Base-by-base conservation (phyloP, 2,888 invertebrate genomes). In the Drosophila basisetae region DNA sequence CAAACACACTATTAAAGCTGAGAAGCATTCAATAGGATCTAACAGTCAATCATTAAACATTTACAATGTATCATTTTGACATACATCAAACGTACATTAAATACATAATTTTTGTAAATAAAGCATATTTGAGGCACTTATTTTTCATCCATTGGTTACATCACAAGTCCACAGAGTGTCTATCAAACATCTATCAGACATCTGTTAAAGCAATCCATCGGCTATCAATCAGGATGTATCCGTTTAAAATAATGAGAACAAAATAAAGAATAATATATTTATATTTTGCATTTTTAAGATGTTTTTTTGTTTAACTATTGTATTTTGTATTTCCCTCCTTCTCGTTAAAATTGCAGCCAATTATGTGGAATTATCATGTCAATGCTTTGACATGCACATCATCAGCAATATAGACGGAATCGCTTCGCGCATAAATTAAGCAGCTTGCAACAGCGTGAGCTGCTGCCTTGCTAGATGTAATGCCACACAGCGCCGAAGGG, bases 321-420 rank as follows among this genome's bases (percentile, higher is more conserved):
- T 31, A 31, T 28, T 10, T 52, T 11, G 5, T 11, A 18, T 31
- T 52, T 31, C 18, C 1, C 28, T 18, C 11, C 16, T 13, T 11
- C 4, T 31, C 2, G 35, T n/a, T 30, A 7, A 58, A 75, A 61
- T 76, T 80, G 35, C 39, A 25, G 67, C 50, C 67, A 69, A 67
- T 72, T 68, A 69, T 52, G 53, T 41, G 53, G 62, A 78, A 76
- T 84, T 81, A 78, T 82, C 82, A 73, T 89, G 82, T 81, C 82
- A 70, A 68, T 67, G 71, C 84, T 87, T 82, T 89, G 84, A 84
- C 80, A 82, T 76, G 89, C 83, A 84, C 74, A 73, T 71, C 69
- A 37, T 62, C 56, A 64, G 76, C 63, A 55, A 53, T 49, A 47
- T 30, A 41, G 50, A 54, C 31, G 67, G 53, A 69, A 64, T 59